Base-by-base conservation (phyloP, 1,140 invertebrate species). In the Macrostomum lignano region DNA sequence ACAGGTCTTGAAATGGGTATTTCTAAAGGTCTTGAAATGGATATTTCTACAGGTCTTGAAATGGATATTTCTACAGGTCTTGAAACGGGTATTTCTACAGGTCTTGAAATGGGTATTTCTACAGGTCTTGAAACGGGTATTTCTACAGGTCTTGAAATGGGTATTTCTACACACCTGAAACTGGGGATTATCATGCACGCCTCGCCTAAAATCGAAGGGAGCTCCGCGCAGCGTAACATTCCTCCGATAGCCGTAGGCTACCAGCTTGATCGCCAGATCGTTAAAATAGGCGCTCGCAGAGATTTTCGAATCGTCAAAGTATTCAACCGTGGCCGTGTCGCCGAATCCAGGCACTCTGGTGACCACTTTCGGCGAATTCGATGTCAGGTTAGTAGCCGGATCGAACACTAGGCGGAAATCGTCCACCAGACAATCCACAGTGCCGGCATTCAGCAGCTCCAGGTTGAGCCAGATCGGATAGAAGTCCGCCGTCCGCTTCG, bases 381-480 rank as follows among this genome's bases (percentile, higher is more conserved):
- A 61, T 0, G 84, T 88, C 19, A 62, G 77, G 37, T 74, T 63
- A 0, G 78, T 86, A 1, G 58, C 60, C 55, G 73, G 73, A 49
- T 94, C 66, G 61, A 91, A 96, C 30, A 67, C 65, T 13, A 94
- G 59, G 52, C 60, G 61, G 28, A 28, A 44, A 39, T 10, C 94
- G 54, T 94, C 84, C 29, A 86, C 69, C 71, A 77, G 93, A 53
- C 88, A 96, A 46, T 94, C 81, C 25, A 94, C 76, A n/a, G 81
- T 66, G 25, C 73, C 59, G 25, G 82, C 79, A 4, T 82, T 69
- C 2, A 93, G 57, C 2, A 79, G 58, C 56, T 86, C 76, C 36
- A 93, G 47, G 55, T 93, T 88, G 0, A 96, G 58, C 86, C 86
- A 96, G 29, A 94, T 66, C 46, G 72, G 78, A 46, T 75, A 86